Evolutionary conservation across 2,797 vertebrate species (phyloP).

Genomic region (Aratinga solstitialis): DNA sequence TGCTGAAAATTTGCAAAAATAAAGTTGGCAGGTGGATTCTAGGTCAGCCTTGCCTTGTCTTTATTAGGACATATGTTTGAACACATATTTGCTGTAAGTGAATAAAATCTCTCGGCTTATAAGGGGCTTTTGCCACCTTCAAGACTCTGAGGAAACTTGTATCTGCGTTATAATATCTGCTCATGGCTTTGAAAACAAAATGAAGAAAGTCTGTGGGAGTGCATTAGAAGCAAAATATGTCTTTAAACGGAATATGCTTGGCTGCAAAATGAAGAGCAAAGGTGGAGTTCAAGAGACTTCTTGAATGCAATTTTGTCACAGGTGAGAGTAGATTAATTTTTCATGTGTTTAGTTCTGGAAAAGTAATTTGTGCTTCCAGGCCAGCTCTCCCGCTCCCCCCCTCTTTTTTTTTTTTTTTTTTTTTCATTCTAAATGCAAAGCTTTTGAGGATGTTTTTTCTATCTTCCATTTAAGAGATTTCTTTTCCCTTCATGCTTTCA

Average conservation of each 20-base stretch:
- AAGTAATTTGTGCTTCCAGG: not conserved
- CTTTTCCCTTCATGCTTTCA: slow-evolving; percentile 23
- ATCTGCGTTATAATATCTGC: not conserved
- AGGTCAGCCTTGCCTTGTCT: not conserved
- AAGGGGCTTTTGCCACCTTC: not conserved
- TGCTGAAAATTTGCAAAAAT: not conserved
- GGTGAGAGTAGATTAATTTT: slow-evolving; percentile 23
- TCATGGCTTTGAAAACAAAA: not conserved
- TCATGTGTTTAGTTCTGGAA: not conserved
- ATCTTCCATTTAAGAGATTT: slow-evolving; percentile 33
- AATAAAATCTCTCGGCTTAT: not conserved
- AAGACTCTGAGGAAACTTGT: not conserved
- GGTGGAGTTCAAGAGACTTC: not conserved
- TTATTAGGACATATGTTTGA: not conserved
- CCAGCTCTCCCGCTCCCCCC: not conserved
- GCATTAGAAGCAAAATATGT: not conserved
- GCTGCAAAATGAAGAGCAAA: not conserved
- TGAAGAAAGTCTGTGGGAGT: not conserved
- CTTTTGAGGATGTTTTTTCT: not conserved
- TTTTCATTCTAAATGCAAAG: not conserved
- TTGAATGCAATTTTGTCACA: not conserved
- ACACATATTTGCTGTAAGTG: not conserved
- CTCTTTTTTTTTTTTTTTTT: not conserved
- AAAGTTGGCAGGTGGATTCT: not conserved
- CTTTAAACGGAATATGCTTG: not conserved